Evolutionary conservation across 2,888 invertebrate genomes (phyloP).

Genomic region (Sceliomorpha sp.): DNA sequence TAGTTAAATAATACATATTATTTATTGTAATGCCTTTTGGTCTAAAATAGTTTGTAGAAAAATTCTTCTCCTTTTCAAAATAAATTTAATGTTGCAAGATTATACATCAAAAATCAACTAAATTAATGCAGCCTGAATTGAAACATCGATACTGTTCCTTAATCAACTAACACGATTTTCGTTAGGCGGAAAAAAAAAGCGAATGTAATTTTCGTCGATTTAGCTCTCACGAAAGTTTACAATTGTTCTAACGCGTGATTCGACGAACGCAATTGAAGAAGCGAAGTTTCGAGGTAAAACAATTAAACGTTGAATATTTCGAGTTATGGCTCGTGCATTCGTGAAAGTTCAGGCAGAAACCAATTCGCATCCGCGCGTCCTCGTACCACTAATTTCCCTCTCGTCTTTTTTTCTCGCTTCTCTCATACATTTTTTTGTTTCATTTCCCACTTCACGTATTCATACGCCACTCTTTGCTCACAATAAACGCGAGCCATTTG

Average conservation of each 20-base stretch:
- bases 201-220: too few species aligned
- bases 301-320: conserved; percentile 29
- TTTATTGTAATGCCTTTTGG: too few species aligned
- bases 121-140: too few species aligned
- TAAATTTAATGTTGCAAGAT: too few species aligned
- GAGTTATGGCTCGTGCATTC: not conserved
- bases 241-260: not conserved
- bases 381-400: conserved; percentile 29
- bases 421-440: conserved; percentile 61
- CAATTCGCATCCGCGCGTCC: conserved; percentile 20
- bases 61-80: too few species aligned
- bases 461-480: conserved; percentile 73
- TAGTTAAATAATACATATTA: too few species aligned
- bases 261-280: not conserved
- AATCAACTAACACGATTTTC: too few species aligned
- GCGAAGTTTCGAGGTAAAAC: conserved; percentile 12
- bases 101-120: too few species aligned
- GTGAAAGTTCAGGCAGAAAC: conserved; percentile 13
- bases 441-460: conserved; percentile 74
- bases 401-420: conserved; percentile 33
- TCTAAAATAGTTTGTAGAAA: too few species aligned
- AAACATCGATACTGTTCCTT: too few species aligned
- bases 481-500: conserved; percentile 77
- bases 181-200: too few species aligned
- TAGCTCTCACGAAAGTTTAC: too few species aligned